Conservation (phyloP, 2,113 vertebrate species). For the Porphyrio hochstetteri region DNA sequence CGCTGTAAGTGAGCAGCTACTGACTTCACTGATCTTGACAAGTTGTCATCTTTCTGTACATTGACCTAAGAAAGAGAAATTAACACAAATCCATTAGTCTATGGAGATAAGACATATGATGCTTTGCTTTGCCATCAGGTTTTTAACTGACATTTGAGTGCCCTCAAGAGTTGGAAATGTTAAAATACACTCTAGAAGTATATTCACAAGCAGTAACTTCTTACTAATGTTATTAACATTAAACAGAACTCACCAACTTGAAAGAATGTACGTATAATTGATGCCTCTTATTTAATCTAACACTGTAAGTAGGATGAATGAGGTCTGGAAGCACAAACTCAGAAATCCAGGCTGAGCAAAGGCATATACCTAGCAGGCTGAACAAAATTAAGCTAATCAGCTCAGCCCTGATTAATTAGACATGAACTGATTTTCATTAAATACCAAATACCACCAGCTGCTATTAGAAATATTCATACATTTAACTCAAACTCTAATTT, state of each 20-base stretch:
- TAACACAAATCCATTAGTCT: not conserved
- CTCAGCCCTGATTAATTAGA: not conserved
- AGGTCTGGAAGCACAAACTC: not conserved
- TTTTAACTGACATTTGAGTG: not conserved
- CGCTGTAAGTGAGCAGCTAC: constrained; percentile 79
- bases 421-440: not conserved
- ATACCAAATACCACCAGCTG: not conserved
- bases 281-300: not conserved
- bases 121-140: not conserved
- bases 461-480: not conserved
- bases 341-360: not conserved
- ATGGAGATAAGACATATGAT: not conserved
- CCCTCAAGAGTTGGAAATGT: not conserved
- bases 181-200: not conserved
- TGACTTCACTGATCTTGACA: constrained; percentile 77
- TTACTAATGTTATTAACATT: not conserved
- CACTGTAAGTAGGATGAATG: not conserved
- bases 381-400: not conserved
- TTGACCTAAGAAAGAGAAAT: constrained; percentile 71
- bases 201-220: not conserved
- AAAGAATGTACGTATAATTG: not conserved
- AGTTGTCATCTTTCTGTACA: constrained; percentile 62
- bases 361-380: not conserved
- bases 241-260: not conserved
- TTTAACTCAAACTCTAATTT: not conserved